Conservation (phyloP, 1,140 invertebrate genomes). For the Zaprionus africanus region DNA sequence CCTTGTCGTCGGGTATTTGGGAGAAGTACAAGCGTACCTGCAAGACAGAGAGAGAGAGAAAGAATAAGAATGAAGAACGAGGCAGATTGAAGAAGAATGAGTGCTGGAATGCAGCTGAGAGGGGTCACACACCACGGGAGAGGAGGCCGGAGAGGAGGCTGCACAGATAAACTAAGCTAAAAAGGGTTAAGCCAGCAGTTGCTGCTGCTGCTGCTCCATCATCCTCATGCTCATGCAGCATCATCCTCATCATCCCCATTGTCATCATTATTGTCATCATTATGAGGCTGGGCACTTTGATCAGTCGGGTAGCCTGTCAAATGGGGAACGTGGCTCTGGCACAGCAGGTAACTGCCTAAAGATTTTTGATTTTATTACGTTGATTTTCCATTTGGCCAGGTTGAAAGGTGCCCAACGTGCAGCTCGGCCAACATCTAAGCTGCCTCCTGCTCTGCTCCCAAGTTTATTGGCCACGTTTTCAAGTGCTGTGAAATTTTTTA, state of each 20-base stretch:
- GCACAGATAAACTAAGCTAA: conserved; percentile 31
- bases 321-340: conserved; percentile 27
- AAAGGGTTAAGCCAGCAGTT: conserved; percentile 38
- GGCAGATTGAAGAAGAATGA: conserved; percentile 24
- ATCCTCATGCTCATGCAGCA: conserved; percentile 7
- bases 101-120: conserved; percentile 39
- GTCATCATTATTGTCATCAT: conserved; percentile 9
- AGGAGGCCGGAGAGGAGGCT: neutral
- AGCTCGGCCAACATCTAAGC: conserved; percentile 52
- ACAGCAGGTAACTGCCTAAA: conserved; percentile 57
- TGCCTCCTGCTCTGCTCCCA: conserved; percentile 15
- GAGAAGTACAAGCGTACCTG: conserved; percentile 99
- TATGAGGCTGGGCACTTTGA: conserved; percentile 7
- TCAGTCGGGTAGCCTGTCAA: conserved; percentile 27
- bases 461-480: conserved; percentile 76
- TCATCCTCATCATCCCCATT: neutral
- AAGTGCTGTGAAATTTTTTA: conserved; percentile 33
- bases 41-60: conserved; percentile 28
- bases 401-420: conserved; percentile 80
- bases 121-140: conserved; percentile 31
- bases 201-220: conserved; percentile 9
- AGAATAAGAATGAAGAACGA: conserved; percentile 19
- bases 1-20: conserved; percentile 97
- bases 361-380: conserved; percentile 77
- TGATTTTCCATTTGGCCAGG: conserved; percentile 69